A percentile compares a stretch with the other conserved stretches of the same genome.
Evolutionary conservation across 2,113 vertebrate species (phyloP).

Genomic region (Pitta sordida): DNA sequence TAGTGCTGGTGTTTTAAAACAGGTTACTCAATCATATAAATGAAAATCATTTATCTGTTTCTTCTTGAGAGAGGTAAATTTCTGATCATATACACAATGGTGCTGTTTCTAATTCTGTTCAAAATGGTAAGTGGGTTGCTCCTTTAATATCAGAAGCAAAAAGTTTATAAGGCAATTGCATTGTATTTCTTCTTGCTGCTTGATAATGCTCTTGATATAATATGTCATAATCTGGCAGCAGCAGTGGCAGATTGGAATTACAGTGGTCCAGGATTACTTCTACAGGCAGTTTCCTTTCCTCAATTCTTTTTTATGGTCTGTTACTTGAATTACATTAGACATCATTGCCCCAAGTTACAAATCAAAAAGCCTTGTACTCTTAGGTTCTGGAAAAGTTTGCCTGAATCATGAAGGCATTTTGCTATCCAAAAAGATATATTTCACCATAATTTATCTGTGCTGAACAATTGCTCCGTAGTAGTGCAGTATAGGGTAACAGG

Average conservation of each 20-base stretch:
- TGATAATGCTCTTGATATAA: not conserved
- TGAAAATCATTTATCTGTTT: not conserved
- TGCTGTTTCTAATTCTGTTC: not conserved
- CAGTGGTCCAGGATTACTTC: not conserved
- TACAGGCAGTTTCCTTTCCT: not conserved
- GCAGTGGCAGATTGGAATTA: not conserved
- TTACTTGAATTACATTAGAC: not conserved
- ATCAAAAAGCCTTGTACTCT: not conserved
- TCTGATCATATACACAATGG: not conserved
- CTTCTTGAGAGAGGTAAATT: not conserved
- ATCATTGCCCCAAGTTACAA: not conserved
- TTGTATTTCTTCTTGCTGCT: not conserved
- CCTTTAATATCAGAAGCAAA: not conserved
- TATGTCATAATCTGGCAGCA: not conserved
- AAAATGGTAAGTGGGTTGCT: not conserved
- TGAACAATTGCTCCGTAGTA: not conserved
- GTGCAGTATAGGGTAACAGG: not conserved
- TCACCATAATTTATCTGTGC: not conserved
- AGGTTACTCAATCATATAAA: not conserved
- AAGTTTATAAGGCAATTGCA: not conserved
- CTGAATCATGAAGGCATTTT: not conserved
- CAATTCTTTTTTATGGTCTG: not conserved
- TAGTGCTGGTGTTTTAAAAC: not conserved
- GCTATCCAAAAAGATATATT: not conserved
- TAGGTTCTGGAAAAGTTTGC: not conserved